Evolutionary conservation across 2,113 vertebrate species (phyloP).

Genomic region (Rallus limicola): DNA sequence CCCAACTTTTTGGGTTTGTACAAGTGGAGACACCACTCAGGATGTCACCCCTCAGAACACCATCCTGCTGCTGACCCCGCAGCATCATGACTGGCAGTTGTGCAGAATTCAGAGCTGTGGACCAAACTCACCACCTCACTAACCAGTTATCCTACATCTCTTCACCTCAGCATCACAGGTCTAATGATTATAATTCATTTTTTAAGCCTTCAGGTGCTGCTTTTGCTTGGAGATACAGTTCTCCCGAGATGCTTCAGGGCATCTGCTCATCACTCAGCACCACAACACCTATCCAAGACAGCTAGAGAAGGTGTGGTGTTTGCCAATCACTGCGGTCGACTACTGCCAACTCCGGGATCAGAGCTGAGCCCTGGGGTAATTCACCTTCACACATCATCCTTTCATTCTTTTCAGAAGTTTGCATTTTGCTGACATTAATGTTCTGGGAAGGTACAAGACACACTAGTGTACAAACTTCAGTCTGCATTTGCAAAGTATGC

Average conservation of each 20-base stretch:
- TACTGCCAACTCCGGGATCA: not conserved
- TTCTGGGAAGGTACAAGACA: not conserved
- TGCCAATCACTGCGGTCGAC: not conserved
- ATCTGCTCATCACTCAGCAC: not conserved
- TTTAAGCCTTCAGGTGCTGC: not conserved
- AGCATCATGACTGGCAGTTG: not conserved
- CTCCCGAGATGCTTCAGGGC: not conserved
- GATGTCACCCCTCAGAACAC: not conserved
- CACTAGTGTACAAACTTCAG: not conserved
- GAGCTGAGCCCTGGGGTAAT: not conserved
- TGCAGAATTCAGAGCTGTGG: not conserved
- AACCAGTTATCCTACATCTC: not conserved
- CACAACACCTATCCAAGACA: not conserved
- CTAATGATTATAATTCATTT: not conserved
- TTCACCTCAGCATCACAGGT: not conserved
- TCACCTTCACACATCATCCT: not conserved
- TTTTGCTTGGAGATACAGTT: not conserved
- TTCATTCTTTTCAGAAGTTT: not conserved
- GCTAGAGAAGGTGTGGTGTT: not conserved
- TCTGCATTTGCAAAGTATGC: not conserved
- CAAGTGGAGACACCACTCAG: not conserved
- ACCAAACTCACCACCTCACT: not conserved
- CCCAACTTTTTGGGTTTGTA: fast-evolving
- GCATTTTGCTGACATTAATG: not conserved
- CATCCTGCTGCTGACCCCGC: not conserved